Percentiles rank a stretch among this genome's conserved stretches.
Evolutionary conservation across 2,797 vertebrate genomes (phyloP).

Genomic region (Lepidocolaptes lacrymiger): DNA sequence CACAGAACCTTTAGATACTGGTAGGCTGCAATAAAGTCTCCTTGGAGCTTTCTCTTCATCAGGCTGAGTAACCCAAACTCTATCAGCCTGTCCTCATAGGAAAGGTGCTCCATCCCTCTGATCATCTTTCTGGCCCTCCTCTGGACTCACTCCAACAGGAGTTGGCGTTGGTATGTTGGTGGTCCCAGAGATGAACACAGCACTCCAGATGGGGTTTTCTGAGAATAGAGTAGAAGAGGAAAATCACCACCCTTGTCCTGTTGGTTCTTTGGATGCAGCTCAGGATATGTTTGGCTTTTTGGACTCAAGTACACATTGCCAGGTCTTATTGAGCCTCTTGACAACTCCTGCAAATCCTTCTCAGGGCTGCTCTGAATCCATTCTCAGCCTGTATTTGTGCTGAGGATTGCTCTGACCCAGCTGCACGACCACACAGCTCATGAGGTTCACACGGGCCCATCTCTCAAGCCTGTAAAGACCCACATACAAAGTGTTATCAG

Average conservation of each 20-base stretch:
- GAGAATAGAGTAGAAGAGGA: neutral
- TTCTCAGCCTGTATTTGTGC: neutral
- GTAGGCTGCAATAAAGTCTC: neutral
- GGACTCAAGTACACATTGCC: no score
- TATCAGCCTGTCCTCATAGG: neutral
- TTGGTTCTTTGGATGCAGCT: neutral
- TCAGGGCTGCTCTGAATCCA: neutral
- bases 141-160: neutral
- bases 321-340: neutral
- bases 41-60: neutral
- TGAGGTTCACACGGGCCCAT: neutral
- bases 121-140: fast-evolving
- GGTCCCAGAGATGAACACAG: neutral
- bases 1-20: neutral
- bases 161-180: no score
- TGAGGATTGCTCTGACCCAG: neutral
- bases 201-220: neutral
- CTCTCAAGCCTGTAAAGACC: neutral
- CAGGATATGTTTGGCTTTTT: neutral
- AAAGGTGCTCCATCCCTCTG: neutral
- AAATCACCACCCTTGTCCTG: neutral
- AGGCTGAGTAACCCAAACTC: neutral
- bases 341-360: no score
- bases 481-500: neutral
- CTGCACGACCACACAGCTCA: neutral